Percentiles rank a stretch among this genome's conserved stretches.
Evolutionary conservation across 2,888 invertebrate genomes (phyloP).

Genomic region (Notodonta ziczac): DNA sequence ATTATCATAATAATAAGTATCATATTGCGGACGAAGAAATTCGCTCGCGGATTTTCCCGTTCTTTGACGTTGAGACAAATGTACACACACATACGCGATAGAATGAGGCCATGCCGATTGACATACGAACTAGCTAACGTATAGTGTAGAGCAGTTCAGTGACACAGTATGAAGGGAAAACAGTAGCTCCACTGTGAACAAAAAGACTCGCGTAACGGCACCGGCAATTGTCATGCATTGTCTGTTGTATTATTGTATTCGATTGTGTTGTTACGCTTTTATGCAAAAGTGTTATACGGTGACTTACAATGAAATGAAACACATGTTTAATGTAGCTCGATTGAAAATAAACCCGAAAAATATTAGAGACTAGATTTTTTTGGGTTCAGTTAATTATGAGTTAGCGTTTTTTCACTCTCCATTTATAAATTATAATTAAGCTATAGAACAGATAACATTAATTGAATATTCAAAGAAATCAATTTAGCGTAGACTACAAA

Average conservation of each 20-base stretch:
- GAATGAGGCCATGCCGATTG: slow-evolving; percentile 48
- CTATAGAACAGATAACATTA: background rate
- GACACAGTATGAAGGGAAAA: slow-evolving; percentile 37
- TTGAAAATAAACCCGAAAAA: no score
- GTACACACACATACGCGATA: slow-evolving; percentile 23
- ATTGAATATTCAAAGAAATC: slow-evolving; percentile 6
- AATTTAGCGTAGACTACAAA: background rate
- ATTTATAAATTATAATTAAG: background rate
- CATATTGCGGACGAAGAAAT: slow-evolving; percentile 15
- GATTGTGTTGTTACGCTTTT: slow-evolving; percentile 15
- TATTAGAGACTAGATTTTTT: no score
- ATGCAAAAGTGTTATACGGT: no score
- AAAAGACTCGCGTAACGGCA: slow-evolving; percentile 13
- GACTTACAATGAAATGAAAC: no score
- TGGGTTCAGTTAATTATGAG: no score
- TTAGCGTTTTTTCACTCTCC: background rate
- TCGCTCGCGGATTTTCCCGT: slow-evolving; percentile 22
- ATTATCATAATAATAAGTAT: slow-evolving; percentile 21
- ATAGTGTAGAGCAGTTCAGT: slow-evolving; percentile 34
- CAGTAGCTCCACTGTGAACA: slow-evolving; percentile 30
- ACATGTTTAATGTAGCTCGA: no score
- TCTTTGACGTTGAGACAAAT: slow-evolving; percentile 28
- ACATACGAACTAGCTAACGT: slow-evolving; percentile 39
- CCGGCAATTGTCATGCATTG: slow-evolving; percentile 4
- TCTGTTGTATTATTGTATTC: slow-evolving; percentile 8